Base-by-base conservation (phyloP, 2,113 vertebrate species). In the Tragelaphus buxtoni region DNA sequence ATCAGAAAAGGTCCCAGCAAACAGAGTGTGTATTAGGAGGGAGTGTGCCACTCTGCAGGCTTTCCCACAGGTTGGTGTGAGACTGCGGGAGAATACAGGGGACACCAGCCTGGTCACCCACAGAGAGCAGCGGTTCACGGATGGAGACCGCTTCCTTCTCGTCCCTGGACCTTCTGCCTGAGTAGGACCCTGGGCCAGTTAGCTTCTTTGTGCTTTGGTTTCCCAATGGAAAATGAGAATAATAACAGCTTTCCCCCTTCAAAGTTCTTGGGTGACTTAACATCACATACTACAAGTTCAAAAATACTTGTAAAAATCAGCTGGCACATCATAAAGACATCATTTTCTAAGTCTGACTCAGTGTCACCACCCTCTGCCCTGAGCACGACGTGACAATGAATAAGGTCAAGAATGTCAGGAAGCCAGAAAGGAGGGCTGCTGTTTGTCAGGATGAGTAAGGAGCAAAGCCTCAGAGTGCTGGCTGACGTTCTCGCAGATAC, bases 281-380 rank as follows among this genome's bases (percentile, higher is more conserved):
- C 20, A 72, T 1, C 35, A 69, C 8, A 76, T 9, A 60, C 26
- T 72, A 9, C 16, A 85, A 51, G n/a, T 42, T 91, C 55, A 63
- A 88, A 84, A 93, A n/a, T 8, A 93, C n/a, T 63, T 83, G 58
- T 32, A 86, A 91, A 92, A 94, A 49, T 24, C 82, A 90, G 82
- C 65, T 49, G 17, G 11, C 24, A 28, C 35, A 42, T 35, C 28
- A 51, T 49, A 84, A 56, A 96, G 49, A 49, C 49, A 22, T 18
- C n/a, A 49, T 32, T 90, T 95, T 88, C 60, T 85, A 69, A 90
- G 65, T 88, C 53, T 95, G 86, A 97, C n/a, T 90, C 84, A 83
- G 35, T 60, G 63, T 92, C 26, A 45, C 56, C 63, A 56, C 74
- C 60, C 80, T 88, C 87, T 63, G 39, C 56, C 80, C 95, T 30